phyloP scores from a whole-genome alignment of 1,140 invertebrate genomes.

The Monomorium pharaonis region DNA sequence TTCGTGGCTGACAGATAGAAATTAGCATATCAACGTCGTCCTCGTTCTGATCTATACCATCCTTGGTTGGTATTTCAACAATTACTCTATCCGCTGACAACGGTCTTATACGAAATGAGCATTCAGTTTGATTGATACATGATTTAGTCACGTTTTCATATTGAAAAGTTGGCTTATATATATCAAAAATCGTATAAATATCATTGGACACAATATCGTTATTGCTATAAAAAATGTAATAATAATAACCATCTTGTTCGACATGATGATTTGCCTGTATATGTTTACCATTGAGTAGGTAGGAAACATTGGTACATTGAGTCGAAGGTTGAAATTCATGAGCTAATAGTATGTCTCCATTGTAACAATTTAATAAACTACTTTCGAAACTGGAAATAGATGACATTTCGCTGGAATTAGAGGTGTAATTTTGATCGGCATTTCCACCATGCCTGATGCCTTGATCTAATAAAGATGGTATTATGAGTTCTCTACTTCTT shows the following conservation, averaged over 20 bases:
- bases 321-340: conserved; percentile 89
- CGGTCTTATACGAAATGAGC: conserved; percentile 89
- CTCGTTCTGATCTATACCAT: conserved; percentile 91
- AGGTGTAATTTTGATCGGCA: conserved; percentile 86
- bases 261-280: conserved; percentile 89
- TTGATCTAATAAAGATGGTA: conserved; percentile 87
- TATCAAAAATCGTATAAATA: conserved; percentile 93
- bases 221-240: conserved; percentile 95
- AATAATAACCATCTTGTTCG: conserved; percentile 91
- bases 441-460: conserved; percentile 91
- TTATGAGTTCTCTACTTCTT: conserved; percentile 85
- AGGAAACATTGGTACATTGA: conserved; percentile 88
- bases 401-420: conserved; percentile 85
- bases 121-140: conserved; percentile 91
- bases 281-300: conserved; percentile 88
- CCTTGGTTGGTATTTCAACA: conserved; percentile 92
- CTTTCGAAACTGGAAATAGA: conserved; percentile 92
- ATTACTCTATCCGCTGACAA: conserved; percentile 91
- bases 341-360: conserved; percentile 89
- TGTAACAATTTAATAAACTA: conserved; percentile 90
- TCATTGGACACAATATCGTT: conserved; percentile 92
- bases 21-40: conserved; percentile 89
- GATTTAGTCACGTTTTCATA: conserved; percentile 90
- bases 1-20: conserved; percentile 91
- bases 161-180: conserved; percentile 92